phyloP scores from a whole-genome alignment of 1,140 invertebrate genomes.

The Branchinecta lynchi region DNA sequence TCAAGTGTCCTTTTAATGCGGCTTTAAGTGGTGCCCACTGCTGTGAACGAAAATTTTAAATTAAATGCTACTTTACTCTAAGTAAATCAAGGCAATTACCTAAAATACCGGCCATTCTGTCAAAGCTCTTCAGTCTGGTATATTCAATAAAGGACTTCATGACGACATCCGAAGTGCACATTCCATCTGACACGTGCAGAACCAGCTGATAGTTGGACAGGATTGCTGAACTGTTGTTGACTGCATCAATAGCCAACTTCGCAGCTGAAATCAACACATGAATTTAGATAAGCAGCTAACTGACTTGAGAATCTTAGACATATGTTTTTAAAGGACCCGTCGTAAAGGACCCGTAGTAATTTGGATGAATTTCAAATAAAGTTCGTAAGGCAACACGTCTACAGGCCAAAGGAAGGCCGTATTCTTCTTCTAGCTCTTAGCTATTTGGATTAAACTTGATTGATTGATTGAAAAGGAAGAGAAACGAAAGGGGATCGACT shows the following conservation, averaged over 20 bases:
- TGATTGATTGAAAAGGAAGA: no score
- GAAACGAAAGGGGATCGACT: no score
- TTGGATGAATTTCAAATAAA: no score
- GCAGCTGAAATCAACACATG: constrained; percentile 36
- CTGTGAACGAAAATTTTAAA: no score
- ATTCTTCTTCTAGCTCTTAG: no score
- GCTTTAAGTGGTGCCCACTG: no score
- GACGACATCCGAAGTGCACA: constrained; percentile 55
- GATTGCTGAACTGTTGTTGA: constrained; percentile 45
- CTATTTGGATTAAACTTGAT: no score
- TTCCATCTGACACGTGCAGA: constrained; percentile 44
- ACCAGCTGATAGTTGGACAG: constrained; percentile 44
- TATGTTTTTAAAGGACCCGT: not conserved
- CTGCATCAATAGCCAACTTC: constrained; percentile 43
- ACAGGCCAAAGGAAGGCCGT: no score
- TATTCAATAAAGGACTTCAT: constrained; percentile 64
- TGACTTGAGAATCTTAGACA: constrained; percentile 7
- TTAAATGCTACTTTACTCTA: no score
- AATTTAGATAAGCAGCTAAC: not conserved
- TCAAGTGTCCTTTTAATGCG: no score
- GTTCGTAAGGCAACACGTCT: no score
- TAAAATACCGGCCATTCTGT: constrained; percentile 48
- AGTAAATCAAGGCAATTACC: constrained; percentile 32
- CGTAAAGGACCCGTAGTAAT: no score
- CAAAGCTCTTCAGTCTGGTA: constrained; percentile 38